Conservation (phyloP, 2,888 invertebrate genomes). For the Temnothorax ravouxi region DNA sequence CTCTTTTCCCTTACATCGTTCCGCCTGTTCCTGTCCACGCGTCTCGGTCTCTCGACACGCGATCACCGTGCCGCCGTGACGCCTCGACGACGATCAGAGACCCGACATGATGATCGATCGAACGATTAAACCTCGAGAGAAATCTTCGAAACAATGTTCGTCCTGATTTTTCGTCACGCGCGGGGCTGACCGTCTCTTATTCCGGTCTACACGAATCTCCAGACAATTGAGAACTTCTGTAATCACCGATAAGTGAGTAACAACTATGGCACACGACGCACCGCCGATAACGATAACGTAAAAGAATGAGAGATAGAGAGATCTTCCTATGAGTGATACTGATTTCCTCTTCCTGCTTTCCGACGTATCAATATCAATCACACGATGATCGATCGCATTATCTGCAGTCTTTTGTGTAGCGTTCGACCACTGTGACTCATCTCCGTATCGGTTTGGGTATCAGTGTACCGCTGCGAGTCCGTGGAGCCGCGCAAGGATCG, state of each 20-base stretch:
- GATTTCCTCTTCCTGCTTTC: not conserved
- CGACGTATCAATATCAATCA: not conserved
- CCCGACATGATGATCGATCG: constrained; percentile 18
- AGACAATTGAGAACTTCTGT: not conserved
- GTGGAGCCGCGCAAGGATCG: constrained; percentile 34
- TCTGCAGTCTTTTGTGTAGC: constrained; percentile 6
- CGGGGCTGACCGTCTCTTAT: not conserved
- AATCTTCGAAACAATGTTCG: not conserved
- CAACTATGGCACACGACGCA: not conserved
- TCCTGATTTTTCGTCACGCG: not conserved
- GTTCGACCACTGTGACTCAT: constrained; percentile 37
- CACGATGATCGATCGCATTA: constrained; percentile 16
- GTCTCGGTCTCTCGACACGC: constrained; percentile 32
- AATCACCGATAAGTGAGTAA: not conserved
- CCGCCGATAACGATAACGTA: not conserved
- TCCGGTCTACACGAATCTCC: not conserved
- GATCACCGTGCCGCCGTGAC: not conserved
- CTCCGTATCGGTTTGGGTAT: not conserved
- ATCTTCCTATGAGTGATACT: constrained; percentile 23
- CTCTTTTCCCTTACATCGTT: constrained; percentile 56
- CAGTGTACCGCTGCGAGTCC: constrained; percentile 16
- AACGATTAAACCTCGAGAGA: constrained; percentile 1
- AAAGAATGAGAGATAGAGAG: not conserved
- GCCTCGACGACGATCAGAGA: constrained; percentile 11
- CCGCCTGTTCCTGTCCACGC: constrained; percentile 24